Evolutionary conservation across 1,140 invertebrate species (phyloP).

Genomic region (Tetramorium alpestre): DNA sequence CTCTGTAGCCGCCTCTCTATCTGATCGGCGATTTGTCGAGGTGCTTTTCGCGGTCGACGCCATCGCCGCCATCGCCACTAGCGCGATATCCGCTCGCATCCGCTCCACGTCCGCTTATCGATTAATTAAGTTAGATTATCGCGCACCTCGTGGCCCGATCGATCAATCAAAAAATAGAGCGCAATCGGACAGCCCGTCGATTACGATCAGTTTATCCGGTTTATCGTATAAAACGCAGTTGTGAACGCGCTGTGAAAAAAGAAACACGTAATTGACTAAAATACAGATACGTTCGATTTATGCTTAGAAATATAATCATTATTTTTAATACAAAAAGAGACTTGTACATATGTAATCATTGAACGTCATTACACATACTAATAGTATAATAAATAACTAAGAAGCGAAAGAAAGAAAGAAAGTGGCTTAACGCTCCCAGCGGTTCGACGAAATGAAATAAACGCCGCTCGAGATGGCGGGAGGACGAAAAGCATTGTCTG

Average conservation of each 20-base stretch:
- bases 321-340: background rate
- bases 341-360: background rate
- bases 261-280: background rate
- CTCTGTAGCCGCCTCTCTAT: conserved; percentile 62
- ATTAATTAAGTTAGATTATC: conserved; percentile 56
- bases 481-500: background rate
- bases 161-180: conserved; percentile 16
- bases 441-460: conserved; percentile 18
- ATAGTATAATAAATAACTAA: background rate
- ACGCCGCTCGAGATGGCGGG: background rate
- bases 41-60: conserved; percentile 62
- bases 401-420: background rate
- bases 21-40: conserved; percentile 74
- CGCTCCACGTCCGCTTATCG: background rate
- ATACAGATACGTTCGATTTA: background rate
- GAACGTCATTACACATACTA: background rate
- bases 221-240: background rate
- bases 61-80: conserved; percentile 29
- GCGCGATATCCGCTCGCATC: conserved; percentile 47
- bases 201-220: conserved; percentile 15
- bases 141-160: background rate
- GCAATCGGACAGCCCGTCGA: background rate
- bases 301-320: background rate
- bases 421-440: background rate
- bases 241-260: background rate